These are phyloP conservation scores for Plebejus melissa DNA, from an alignment of 2,888 invertebrate genomes.

Conservation along the genomic window DNA sequence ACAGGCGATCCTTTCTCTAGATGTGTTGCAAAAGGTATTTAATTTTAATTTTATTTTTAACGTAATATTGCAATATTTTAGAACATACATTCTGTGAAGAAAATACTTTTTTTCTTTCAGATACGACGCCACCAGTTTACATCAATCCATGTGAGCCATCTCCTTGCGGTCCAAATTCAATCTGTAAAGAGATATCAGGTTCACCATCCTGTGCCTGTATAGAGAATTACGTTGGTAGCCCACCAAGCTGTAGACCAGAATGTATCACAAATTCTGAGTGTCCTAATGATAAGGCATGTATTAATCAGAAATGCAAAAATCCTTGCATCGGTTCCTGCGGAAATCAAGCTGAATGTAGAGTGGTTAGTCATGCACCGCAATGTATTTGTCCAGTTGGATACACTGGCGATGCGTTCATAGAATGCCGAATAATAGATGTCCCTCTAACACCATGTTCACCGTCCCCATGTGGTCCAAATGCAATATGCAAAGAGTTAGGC, in stretches of 20 bases:
- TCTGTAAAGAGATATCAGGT: conserved; percentile 79
- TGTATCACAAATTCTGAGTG: conserved; percentile 88
- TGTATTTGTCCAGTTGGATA: conserved; percentile 84
- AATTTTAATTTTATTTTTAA: conserved; percentile 2
- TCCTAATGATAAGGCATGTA: conserved; percentile 82
- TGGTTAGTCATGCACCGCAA: conserved; percentile 85
- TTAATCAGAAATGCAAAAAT: conserved; percentile 85
- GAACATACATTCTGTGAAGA: conserved; percentile 19
- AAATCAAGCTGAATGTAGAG: conserved; percentile 83
- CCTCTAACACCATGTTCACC: conserved; percentile 82
- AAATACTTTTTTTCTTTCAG: conserved; percentile 46
- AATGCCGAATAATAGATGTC: conserved; percentile 68
- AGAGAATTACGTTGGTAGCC: conserved; percentile 82
- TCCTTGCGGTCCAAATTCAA: conserved; percentile 86
- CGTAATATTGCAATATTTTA: conserved; percentile 26
- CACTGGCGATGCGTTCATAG: conserved; percentile 82
- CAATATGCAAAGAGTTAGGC: conserved; percentile 83
- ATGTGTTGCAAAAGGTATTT: conserved; percentile 81
- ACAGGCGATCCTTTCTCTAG: conserved; percentile 86
- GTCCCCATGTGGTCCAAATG: conserved; percentile 86
- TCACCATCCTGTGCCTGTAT: conserved; percentile 86
- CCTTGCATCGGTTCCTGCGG: conserved; percentile 88
- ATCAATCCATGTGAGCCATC: conserved; percentile 84
- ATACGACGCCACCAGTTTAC: conserved; percentile 49
- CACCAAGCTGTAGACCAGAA: conserved; percentile 86